These are phyloP conservation scores for Chiridota heheva DNA, from an alignment of 35 echinoderm and acorn worm genomes.

Conservation along the genomic window DNA sequence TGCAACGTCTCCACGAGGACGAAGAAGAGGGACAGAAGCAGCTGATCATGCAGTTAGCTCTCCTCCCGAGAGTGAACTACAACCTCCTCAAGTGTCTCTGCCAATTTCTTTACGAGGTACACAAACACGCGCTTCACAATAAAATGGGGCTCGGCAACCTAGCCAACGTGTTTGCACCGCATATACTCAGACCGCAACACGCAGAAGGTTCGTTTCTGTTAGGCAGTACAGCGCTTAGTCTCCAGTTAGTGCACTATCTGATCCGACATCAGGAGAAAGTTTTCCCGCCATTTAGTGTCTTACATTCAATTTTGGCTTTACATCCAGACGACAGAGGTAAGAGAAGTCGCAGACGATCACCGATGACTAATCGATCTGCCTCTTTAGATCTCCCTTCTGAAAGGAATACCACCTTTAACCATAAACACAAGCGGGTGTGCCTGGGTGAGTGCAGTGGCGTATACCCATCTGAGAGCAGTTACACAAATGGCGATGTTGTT, in stretches of 20 bases:
- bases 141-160: constrained; percentile 95
- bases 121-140: constrained; percentile 63
- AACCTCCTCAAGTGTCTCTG: constrained; percentile 90
- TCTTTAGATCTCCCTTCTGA: too few species aligned
- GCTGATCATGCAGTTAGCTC: constrained; percentile 79
- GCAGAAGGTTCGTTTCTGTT: constrained; percentile 70
- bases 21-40: constrained; percentile 69
- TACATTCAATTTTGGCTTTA: constrained; percentile 39
- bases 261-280: constrained; percentile 68
- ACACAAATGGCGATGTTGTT: constrained; percentile 21
- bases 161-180: constrained; percentile 94
- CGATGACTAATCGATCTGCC: too few species aligned
- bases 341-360: too few species aligned
- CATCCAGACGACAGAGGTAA: constrained; percentile 28
- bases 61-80: constrained; percentile 92
- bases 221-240: constrained; percentile 84
- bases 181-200: constrained; percentile 83
- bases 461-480: constrained; percentile 31
- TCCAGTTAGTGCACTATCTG: constrained; percentile 78
- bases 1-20: constrained; percentile 65
- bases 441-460: constrained; percentile 1
- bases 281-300: constrained; percentile 69
- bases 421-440: background rate
- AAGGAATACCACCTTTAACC: background rate
- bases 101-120: constrained; percentile 78